Conservation (phyloP, 2,888 invertebrate genomes). For the Drosophila suboccidentalis region DNA sequence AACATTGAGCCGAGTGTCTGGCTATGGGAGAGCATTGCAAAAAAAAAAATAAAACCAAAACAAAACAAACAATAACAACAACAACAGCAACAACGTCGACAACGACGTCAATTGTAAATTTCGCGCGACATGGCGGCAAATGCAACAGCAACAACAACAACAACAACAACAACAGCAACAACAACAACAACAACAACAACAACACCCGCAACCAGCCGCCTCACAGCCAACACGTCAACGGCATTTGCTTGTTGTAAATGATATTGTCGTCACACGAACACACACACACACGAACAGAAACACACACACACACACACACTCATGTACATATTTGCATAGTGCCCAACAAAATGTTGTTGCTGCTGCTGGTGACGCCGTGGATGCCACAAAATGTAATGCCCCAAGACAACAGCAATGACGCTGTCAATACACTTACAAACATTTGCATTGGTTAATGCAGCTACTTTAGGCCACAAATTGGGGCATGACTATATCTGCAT, state of each 20-base stretch:
- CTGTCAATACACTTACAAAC: conserved; percentile 43
- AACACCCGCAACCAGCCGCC: conserved; percentile 13
- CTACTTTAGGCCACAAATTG: conserved; percentile 12
- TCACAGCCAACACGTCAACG: conserved; percentile 31
- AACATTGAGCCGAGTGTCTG: conserved; percentile 67
- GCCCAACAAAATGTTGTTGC: conserved; percentile 26
- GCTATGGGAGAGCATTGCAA: conserved; percentile 39
- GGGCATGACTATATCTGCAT: background rate
- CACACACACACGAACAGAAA: conserved; percentile 31
- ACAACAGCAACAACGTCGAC: conserved; percentile 57
- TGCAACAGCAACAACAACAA: conserved; percentile 48
- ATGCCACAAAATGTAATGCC: conserved; percentile 61
- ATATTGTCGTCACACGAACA: conserved; percentile 70
- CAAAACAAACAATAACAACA: conserved; percentile 31
- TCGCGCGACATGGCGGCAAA: conserved; percentile 74
- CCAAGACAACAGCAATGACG: conserved; percentile 49
- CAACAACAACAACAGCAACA: conserved; percentile 28
- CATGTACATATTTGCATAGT: conserved; percentile 56
- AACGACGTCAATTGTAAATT: conserved; percentile 76
- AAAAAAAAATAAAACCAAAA: conserved; percentile 33
- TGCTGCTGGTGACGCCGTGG: conserved; percentile 31
- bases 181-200: conserved; percentile 24
- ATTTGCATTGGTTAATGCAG: conserved; percentile 35
- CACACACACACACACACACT: conserved; percentile 19
- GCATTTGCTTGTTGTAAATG: conserved; percentile 71